These are phyloP conservation scores for Deroplatys truncata DNA, from an alignment of 2,888 invertebrate genomes.

Conservation along the genomic window DNA sequence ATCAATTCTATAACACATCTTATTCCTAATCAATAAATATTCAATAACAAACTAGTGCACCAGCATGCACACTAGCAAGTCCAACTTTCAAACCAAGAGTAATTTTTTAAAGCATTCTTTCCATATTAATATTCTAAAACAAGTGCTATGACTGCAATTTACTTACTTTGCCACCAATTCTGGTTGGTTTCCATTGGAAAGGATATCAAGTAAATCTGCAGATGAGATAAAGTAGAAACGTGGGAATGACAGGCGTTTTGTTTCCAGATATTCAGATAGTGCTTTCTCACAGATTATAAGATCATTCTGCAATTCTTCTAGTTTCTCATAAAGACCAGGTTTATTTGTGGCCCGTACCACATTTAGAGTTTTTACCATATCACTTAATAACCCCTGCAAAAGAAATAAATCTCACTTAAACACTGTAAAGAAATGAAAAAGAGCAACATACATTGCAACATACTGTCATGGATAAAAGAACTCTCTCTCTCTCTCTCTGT, in stretches of 20 bases:
- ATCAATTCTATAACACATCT: too few relatives aligned
- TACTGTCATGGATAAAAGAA: too few relatives aligned
- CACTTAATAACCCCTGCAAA: conserved; percentile 60
- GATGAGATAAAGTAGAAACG: conserved; percentile 95
- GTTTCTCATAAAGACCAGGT: conserved; percentile 63
- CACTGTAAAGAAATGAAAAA: too few relatives aligned
- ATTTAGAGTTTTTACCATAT: conserved; percentile 71
- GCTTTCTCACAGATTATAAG: conserved; percentile 92
- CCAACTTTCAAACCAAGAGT: too few relatives aligned
- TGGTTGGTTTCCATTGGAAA: conserved; percentile 80
- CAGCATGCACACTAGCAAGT: too few relatives aligned
- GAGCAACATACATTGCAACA: too few relatives aligned
- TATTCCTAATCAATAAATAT: too few relatives aligned
- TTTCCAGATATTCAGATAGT: conserved; percentile 89
- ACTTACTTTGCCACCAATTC: conserved; percentile 58
- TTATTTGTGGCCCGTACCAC: conserved; percentile 82
- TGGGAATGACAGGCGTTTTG: conserved; percentile 91
- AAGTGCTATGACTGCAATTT: too few relatives aligned
- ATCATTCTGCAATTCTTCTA: conserved; percentile 67
- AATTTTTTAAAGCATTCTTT: too few relatives aligned
- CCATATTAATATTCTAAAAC: too few relatives aligned
- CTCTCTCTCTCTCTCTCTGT: too few relatives aligned
- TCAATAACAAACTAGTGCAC: too few relatives aligned
- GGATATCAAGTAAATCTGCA: conserved; percentile 80
- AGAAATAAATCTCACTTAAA: neutral